phyloP scores from a whole-genome alignment of 2,113 vertebrate species.

The Mesitornis unicolor region DNA sequence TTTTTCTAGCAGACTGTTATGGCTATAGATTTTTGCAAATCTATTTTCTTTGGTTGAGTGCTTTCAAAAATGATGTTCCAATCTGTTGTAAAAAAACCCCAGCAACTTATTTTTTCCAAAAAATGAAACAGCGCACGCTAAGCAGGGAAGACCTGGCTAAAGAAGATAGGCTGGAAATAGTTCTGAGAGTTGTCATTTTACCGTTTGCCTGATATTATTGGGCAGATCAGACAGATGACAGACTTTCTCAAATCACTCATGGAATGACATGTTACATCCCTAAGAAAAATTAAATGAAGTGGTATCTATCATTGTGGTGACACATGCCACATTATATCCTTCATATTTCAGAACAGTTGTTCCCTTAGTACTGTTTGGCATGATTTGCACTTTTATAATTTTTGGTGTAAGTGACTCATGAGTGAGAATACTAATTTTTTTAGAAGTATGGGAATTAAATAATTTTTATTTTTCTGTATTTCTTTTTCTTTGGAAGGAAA shows the following conservation, averaged over 20 bases:
- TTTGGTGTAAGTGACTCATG: not conserved
- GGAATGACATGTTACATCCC: not conserved
- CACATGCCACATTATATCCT: not conserved
- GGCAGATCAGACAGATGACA: not conserved
- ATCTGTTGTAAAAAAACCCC: not conserved
- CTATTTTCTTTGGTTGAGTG: not conserved
- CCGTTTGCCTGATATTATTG: not conserved
- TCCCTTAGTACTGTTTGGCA: not conserved
- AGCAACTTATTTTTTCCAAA: not conserved
- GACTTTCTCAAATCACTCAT: not conserved
- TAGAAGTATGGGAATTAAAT: not conserved
- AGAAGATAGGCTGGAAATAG: not conserved
- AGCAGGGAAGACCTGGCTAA: not conserved
- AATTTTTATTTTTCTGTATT: not conserved
- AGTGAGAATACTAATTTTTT: not conserved
- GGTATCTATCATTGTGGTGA: not conserved
- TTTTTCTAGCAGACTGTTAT: not conserved
- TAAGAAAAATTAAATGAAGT: not conserved
- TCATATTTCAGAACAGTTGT: not conserved
- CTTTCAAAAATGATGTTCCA: not conserved
- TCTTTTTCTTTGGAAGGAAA: not conserved
- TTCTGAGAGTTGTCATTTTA: not conserved
- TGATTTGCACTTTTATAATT: not conserved
- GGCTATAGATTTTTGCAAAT: not conserved
- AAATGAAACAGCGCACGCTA: not conserved